Evolutionary conservation across 2,113 vertebrate genomes (phyloP).

Genomic region (Marmota flaviventris): DNA sequence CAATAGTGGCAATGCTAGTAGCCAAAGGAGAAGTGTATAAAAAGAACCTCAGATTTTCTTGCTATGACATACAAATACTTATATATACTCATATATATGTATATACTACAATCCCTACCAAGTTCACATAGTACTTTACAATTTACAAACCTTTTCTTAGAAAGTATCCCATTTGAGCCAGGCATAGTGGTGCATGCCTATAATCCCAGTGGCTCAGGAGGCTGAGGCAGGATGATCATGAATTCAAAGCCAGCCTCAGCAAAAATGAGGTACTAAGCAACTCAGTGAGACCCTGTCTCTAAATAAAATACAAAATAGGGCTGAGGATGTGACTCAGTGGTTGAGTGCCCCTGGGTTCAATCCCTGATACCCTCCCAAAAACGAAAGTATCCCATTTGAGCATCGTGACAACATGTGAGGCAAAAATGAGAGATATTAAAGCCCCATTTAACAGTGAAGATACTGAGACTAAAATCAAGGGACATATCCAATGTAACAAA

Average conservation of each 20-base stretch:
- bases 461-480: conserved; percentile 9
- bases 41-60: conserved; percentile 42
- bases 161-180: background rate
- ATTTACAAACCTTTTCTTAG: conserved; percentile 28
- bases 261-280: too few relatives aligned
- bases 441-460: background rate
- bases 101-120: background rate
- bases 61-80: background rate
- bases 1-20: background rate
- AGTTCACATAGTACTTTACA: background rate
- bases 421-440: conserved; percentile 4
- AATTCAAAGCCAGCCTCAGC: too few relatives aligned
- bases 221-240: too few relatives aligned
- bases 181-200: too few relatives aligned
- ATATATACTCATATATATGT: background rate
- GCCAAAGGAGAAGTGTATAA: background rate
- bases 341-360: too few relatives aligned
- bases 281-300: too few relatives aligned
- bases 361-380: too few relatives aligned
- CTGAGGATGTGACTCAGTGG: too few relatives aligned
- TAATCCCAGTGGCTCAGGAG: too few relatives aligned
- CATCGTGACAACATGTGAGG: background rate
- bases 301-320: too few relatives aligned
- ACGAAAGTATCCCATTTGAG: conserved; percentile 16
- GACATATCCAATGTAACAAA: conserved; percentile 13